phyloP scores from a whole-genome alignment of 2,797 vertebrate genomes.

The Rousettus madagascariensis region DNA sequence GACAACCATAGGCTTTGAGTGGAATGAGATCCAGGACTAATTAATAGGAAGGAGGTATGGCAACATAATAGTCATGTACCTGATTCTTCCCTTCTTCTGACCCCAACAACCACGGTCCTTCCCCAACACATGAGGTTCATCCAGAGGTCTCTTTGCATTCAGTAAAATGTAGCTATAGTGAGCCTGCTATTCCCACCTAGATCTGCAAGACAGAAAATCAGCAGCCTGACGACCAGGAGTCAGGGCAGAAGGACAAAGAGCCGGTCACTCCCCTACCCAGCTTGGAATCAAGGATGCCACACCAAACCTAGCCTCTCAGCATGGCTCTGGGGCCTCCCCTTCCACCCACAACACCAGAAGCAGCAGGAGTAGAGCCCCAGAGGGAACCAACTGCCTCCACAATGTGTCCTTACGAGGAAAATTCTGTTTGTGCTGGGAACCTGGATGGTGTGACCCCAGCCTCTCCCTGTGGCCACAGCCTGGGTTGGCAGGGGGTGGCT shows the following conservation, averaged over 20 bases:
- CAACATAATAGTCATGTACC: background rate
- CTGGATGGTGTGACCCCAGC: background rate
- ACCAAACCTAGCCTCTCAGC: background rate
- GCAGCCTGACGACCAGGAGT: background rate
- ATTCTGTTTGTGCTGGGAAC: background rate
- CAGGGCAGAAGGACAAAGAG: background rate
- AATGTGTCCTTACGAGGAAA: background rate
- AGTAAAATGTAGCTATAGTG: background rate
- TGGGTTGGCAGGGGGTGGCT: background rate
- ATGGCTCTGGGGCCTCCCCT: too few species aligned
- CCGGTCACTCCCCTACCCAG: background rate
- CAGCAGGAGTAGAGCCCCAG: background rate
- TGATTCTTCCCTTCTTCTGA: background rate
- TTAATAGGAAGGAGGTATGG: background rate
- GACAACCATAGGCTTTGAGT: background rate
- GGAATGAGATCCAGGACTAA: background rate
- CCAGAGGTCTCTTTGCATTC: background rate
- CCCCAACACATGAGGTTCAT: background rate
- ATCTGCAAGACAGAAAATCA: background rate
- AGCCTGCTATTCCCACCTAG: background rate
- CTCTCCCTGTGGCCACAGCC: background rate
- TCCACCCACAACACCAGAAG: background rate
- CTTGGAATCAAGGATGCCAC: background rate
- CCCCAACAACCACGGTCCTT: background rate
- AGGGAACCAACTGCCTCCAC: background rate